A percentile compares a stretch with the other conserved stretches of the same genome.
These are phyloP conservation scores for Archips xylosteana DNA, from an alignment of 2,888 invertebrate genomes.

Conservation along the genomic window DNA sequence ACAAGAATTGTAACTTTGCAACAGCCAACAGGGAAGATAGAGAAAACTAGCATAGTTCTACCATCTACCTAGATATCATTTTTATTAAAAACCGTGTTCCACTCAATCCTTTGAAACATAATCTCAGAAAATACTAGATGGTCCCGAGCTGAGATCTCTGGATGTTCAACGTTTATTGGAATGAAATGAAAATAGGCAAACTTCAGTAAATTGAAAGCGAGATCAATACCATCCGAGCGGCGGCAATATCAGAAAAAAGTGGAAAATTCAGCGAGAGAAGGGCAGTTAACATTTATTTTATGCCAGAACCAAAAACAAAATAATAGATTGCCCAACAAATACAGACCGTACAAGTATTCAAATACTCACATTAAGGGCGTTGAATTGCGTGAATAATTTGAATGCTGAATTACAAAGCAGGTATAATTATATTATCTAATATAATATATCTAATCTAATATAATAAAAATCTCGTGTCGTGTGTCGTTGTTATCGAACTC, in stretches of 20 bases:
- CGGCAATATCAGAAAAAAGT: conserved; percentile 9
- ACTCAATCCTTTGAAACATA: conserved; percentile 1
- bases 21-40: not conserved
- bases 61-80: not conserved
- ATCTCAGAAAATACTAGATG: conserved; percentile 12
- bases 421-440: no score
- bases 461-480: no score
- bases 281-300: conserved; percentile 1
- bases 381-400: no score
- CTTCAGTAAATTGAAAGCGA: conserved; percentile 33
- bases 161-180: conserved; percentile 31
- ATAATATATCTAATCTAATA: no score
- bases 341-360: no score
- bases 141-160: conserved; percentile 12
- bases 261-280: not conserved
- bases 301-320: not conserved
- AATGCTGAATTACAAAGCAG: no score
- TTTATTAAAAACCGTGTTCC: conserved; percentile 6
- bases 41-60: not conserved
- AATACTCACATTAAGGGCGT: no score
- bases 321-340: not conserved
- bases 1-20: not conserved
- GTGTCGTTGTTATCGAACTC: no score
- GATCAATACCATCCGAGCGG: conserved; percentile 26
- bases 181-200: conserved; percentile 27